phyloP scores from a whole-genome alignment of 1,140 invertebrate genomes.

The Drosophila cardini region DNA sequence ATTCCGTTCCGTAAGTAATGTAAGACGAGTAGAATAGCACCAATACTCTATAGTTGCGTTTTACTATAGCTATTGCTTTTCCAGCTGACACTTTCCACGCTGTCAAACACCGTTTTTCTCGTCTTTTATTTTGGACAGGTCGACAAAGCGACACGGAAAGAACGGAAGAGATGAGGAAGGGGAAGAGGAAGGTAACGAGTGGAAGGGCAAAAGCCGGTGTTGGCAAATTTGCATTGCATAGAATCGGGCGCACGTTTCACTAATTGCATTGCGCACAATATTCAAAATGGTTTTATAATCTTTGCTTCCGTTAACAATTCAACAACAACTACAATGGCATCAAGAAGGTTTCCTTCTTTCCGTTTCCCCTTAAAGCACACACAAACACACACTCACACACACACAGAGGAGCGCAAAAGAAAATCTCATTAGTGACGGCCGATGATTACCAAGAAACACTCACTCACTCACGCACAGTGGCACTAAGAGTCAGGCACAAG shows the following conservation, averaged over 20 bases:
- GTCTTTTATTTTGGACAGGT: constrained; percentile 32
- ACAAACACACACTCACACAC: constrained; percentile 6
- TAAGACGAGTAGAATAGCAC: not conserved
- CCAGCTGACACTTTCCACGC: not conserved
- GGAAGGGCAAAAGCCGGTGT: constrained; percentile 5
- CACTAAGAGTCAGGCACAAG: constrained; percentile 40
- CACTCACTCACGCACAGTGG: constrained; percentile 15
- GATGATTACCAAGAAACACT: constrained; percentile 48
- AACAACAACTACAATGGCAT: constrained; percentile 21
- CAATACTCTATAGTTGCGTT: not conserved
- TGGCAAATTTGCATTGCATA: constrained; percentile 48
- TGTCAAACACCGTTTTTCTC: not conserved
- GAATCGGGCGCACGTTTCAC: constrained; percentile 35
- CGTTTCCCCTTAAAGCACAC: constrained; percentile 24
- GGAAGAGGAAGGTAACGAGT: constrained; percentile 11
- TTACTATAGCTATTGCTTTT: not conserved
- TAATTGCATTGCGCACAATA: constrained; percentile 72
- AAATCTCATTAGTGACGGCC: constrained; percentile 64
- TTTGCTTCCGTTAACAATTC: constrained; percentile 73
- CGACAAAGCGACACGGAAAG: constrained; percentile 12
- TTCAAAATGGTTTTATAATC: constrained; percentile 76
- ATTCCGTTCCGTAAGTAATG: not conserved
- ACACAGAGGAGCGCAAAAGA: constrained; percentile 23
- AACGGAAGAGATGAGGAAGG: not conserved
- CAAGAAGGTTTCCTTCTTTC: constrained; percentile 35